These are phyloP conservation scores for Seira ritae DNA, from an alignment of 2,888 invertebrate genomes.

Conservation along the genomic window DNA sequence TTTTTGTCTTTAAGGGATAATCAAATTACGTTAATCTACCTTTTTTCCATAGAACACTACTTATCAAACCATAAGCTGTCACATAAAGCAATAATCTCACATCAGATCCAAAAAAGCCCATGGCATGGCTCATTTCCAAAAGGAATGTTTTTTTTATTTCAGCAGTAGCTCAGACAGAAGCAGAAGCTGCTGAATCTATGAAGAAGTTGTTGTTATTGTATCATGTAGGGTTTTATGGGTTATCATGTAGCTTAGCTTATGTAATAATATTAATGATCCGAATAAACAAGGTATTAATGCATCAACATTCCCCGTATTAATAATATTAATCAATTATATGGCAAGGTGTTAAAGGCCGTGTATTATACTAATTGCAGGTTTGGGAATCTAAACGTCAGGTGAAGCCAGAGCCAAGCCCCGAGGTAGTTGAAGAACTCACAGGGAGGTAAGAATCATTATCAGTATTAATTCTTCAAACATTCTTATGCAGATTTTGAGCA, in stretches of 20 bases:
- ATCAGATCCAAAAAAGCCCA: slow-evolving; percentile 14
- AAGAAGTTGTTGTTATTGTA: neutral
- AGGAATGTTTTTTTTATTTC: neutral
- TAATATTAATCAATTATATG: slow-evolving; percentile 60
- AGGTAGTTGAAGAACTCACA: slow-evolving; percentile 41
- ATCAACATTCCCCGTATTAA: slow-evolving; percentile 24
- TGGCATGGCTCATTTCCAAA: slow-evolving; percentile 34
- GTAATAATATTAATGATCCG: slow-evolving; percentile 7
- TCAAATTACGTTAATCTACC: slow-evolving; percentile 22
- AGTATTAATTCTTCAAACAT: too few relatives aligned
- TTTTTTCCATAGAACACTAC: slow-evolving; percentile 6
- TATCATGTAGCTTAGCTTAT: too few relatives aligned
- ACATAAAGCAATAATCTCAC: slow-evolving; percentile 35
- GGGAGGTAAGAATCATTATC: slow-evolving; percentile 31
- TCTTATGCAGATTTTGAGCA: too few relatives aligned
- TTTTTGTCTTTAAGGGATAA: slow-evolving; percentile 21
- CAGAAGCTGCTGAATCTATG: slow-evolving; percentile 12
- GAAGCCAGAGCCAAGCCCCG: slow-evolving; percentile 55
- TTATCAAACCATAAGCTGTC: slow-evolving; percentile 30
- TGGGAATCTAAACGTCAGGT: slow-evolving; percentile 52
- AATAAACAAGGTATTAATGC: slow-evolving; percentile 29
- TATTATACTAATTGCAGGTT: slow-evolving; percentile 65
- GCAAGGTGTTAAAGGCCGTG: slow-evolving; percentile 67
- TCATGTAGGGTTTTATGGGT: too few relatives aligned
- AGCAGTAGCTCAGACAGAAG: slow-evolving; percentile 50